phyloP scores from a whole-genome alignment of 2,113 vertebrate genomes.

The Rhineura floridana region DNA sequence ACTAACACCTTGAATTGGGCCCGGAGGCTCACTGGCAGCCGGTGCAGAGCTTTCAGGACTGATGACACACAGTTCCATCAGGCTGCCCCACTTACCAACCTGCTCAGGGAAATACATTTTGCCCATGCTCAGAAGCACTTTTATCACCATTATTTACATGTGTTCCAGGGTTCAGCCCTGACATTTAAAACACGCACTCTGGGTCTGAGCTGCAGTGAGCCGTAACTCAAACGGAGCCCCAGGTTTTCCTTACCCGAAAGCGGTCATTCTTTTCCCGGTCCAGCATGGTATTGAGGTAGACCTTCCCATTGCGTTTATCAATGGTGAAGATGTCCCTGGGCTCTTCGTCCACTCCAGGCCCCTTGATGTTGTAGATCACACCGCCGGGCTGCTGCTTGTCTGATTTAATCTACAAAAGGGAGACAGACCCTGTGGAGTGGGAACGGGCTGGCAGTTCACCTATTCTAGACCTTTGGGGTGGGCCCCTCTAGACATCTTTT shows the following conservation, averaged over 20 bases:
- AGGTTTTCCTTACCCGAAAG: constrained; percentile 79
- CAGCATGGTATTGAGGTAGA: constrained; percentile 87
- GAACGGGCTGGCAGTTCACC: neutral
- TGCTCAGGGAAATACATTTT: no score
- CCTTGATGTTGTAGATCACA: constrained; percentile 95
- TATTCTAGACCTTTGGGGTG: rapidly evolving
- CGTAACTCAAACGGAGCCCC: rapidly evolving
- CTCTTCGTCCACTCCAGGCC: constrained; percentile 92
- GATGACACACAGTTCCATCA: no score
- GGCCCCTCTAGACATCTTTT: no score
- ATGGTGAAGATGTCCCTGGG: constrained; percentile 92
- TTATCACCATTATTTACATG: neutral
- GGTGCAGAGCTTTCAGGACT: no score
- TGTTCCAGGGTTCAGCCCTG: neutral
- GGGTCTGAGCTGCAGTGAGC: neutral
- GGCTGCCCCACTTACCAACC: no score
- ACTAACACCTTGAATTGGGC: no score
- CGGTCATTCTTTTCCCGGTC: constrained; percentile 89
- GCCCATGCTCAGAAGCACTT: no score
- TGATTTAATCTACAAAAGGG: constrained; percentile 87
- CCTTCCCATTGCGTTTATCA: constrained; percentile 87
- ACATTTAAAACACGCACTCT: no score
- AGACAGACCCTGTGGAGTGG: rapidly evolving
- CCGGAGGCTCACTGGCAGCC: no score
- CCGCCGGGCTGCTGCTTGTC: constrained; percentile 90